A percentile compares a stretch with the other conserved stretches of the same genome.
phyloP scores from a whole-genome alignment of 1,140 invertebrate genomes.

The Drepana arcuata region DNA sequence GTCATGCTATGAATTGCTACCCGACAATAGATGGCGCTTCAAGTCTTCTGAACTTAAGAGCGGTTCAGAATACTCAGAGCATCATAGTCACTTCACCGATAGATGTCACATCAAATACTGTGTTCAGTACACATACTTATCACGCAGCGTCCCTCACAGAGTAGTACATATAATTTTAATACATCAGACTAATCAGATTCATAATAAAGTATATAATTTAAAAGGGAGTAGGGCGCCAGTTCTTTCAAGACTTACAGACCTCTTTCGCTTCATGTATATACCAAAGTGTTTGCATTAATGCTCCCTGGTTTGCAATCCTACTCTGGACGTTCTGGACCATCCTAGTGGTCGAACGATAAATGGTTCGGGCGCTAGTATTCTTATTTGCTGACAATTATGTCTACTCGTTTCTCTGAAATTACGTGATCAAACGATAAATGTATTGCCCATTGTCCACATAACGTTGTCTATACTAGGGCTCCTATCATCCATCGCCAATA shows the following conservation, averaged over 20 bases:
- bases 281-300: not conserved
- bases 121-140: not conserved
- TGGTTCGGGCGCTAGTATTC: not conserved
- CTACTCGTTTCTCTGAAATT: slow-evolving; percentile 9
- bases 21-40: slow-evolving; percentile 35
- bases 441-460: slow-evolving; percentile 39
- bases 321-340: not conserved
- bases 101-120: not conserved
- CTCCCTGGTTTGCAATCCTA: not conserved
- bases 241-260: no score
- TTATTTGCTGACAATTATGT: slow-evolving; percentile 3
- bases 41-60: no score
- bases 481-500: slow-evolving; percentile 33
- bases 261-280: no score
- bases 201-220: no score
- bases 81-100: not conserved
- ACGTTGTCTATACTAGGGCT: slow-evolving; percentile 31
- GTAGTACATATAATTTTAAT: no score
- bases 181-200: no score
- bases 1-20: no score
- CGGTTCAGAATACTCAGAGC: no score
- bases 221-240: no score
- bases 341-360: not conserved
- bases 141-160: no score
- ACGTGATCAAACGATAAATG: slow-evolving; percentile 20